A percentile compares a stretch with the other conserved stretches of the same genome.
Conservation (phyloP, 2,888 invertebrate species). For the Nomada flava region DNA sequence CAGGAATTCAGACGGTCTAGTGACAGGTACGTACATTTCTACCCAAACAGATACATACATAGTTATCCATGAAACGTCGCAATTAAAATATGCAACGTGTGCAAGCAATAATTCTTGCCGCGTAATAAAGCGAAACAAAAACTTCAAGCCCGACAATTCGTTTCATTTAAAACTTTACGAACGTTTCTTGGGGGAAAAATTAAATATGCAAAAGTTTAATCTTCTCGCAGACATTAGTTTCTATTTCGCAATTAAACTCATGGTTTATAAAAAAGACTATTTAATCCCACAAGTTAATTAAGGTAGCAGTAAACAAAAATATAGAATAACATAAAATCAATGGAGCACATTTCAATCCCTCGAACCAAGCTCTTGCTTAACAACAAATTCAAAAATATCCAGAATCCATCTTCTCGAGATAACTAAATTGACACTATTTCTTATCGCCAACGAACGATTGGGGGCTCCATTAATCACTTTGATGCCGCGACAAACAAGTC, state of each 20-base stretch:
- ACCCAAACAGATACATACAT: background rate
- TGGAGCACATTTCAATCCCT: no score
- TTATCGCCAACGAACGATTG: background rate
- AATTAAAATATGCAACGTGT: slow-evolving; percentile 8
- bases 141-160: background rate
- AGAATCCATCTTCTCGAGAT: background rate
- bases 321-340: no score
- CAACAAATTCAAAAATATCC: background rate
- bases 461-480: no score
- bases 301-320: no score
- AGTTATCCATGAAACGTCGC: slow-evolving; percentile 20
- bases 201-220: no score
- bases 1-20: slow-evolving; percentile 73
- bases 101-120: slow-evolving; percentile 15
- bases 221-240: no score
- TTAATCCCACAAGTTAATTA: no score
- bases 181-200: no score
- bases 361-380: no score
- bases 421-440: background rate
- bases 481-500: background rate
- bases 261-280: no score
- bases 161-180: background rate
- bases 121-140: background rate
- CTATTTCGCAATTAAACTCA: no score
- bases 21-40: slow-evolving; percentile 68